Conservation (phyloP, 2,888 invertebrate genomes). For the Auanema freiburgensis region DNA sequence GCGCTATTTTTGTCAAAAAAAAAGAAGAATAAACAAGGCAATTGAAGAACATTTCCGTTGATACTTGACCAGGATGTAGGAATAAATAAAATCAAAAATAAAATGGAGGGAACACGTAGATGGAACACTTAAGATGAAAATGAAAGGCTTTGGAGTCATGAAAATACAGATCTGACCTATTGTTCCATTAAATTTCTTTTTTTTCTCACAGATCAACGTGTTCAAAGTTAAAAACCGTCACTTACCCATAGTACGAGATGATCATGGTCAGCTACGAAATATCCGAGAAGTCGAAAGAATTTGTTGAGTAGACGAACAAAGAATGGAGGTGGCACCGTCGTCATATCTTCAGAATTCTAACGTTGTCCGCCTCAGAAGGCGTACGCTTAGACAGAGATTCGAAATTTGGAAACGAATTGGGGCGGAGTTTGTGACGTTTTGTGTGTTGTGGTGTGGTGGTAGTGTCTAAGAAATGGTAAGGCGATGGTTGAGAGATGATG, state of each 20-base stretch:
- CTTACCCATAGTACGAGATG: slow-evolving; percentile 44
- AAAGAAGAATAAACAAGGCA: too few relatives aligned
- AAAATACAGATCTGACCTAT: not conserved
- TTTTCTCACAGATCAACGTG: not conserved
- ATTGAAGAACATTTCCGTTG: too few relatives aligned
- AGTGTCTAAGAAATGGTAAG: too few relatives aligned
- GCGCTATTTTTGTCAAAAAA: not conserved
- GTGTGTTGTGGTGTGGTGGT: too few relatives aligned
- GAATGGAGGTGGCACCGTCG: slow-evolving; percentile 29
- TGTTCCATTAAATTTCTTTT: not conserved
- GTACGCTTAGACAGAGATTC: too few relatives aligned
- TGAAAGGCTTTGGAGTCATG: not conserved
- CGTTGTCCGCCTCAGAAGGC: too few relatives aligned
- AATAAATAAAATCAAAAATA: slow-evolving; percentile 6
- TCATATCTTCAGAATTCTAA: not conserved
- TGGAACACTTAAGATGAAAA: too few relatives aligned
- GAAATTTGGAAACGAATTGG: too few relatives aligned
- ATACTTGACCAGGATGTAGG: not conserved
- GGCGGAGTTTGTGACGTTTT: too few relatives aligned
- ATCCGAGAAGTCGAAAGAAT: slow-evolving; percentile 39
- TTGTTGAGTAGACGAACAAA: slow-evolving; percentile 42
- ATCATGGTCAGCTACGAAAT: slow-evolving; percentile 51
- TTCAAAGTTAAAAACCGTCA: slow-evolving; percentile 2
- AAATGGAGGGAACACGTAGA: too few relatives aligned
- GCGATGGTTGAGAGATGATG: too few relatives aligned